Base-by-base conservation (phyloP, 2,113 vertebrate genomes). In the Chlamydotis undulata region DNA sequence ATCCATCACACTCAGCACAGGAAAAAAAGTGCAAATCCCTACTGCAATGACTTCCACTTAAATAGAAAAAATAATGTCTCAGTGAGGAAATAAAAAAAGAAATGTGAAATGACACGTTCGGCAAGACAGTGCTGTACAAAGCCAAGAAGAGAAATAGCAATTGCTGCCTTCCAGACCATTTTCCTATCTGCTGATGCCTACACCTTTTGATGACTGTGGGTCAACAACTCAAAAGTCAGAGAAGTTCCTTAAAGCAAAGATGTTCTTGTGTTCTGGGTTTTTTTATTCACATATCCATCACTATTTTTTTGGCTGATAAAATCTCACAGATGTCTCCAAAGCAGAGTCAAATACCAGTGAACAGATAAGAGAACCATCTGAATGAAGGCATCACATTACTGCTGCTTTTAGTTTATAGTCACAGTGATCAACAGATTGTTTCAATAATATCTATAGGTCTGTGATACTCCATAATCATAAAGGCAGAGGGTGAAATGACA, bases 31-130 rank as follows among this genome's bases (percentile, higher is more conserved):
- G 37, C 37, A 82, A 90, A 93, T 61, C 70, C 61, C 70, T 69
- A 31, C 63, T 93, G 59, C 63, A 92, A 52, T 21, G 53, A 74
- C 85, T 95, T 88, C 82, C 43, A 86, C 83, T 94, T 94, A 81
- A 92, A 68, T 9, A 83, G 67, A 59, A 87, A 81, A 75, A 65
- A 35, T 9, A 69, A 56, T 50, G 41, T 41, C 37, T 82, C 53
- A 21, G 31, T 61, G 67, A 87, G 37, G 45, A 94, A 85, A 94
- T 83, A 91, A 75, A 93, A 84, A 64, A 29, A 90, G 63, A 93
- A 95, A 91, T 69, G 18, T 82, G 35, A 71, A 84, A 59, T 69
- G 19, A 84, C 65, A 29, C 53, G 14, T 65, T 81, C 80, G 81
- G 43, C 41, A 87, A 61, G 71, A 39, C 14, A 60, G 16, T 49